These are phyloP conservation scores for Chrysomela aeneicollis DNA, from an alignment of 2,888 invertebrate species.

Conservation along the genomic window DNA sequence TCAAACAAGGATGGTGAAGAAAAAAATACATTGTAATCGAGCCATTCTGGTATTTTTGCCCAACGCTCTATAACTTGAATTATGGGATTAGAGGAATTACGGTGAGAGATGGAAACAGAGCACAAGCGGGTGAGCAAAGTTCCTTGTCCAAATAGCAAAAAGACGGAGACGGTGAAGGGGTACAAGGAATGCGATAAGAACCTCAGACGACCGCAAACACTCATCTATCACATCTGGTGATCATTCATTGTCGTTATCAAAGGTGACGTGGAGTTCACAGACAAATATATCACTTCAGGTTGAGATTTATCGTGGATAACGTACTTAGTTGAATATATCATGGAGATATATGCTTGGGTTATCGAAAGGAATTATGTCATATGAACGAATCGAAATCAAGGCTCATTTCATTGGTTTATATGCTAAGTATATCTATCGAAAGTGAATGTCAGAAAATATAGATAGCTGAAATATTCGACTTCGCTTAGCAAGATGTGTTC, in stretches of 20 bases:
- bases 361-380: too few species aligned
- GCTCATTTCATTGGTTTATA: too few species aligned
- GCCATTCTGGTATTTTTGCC: too few species aligned
- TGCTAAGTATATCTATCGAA: too few species aligned
- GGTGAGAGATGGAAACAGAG: slow-evolving; percentile 1
- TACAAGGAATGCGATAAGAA: not conserved
- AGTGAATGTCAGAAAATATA: too few species aligned
- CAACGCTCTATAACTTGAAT: not conserved
- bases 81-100: not conserved
- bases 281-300: not conserved
- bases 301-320: not conserved
- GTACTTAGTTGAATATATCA: not conserved
- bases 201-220: not conserved
- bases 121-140: not conserved
- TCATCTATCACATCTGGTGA: slow-evolving; percentile 2
- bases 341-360: too few species aligned
- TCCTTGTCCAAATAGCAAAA: not conserved
- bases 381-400: too few species aligned
- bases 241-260: not conserved
- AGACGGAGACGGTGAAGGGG: not conserved
- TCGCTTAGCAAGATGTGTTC: too few species aligned
- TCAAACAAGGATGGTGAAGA: too few species aligned
- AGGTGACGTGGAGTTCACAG: not conserved
- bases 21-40: too few species aligned
- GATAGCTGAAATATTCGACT: too few species aligned